These are phyloP conservation scores for Zophobas morio DNA, from an alignment of 1,140 invertebrate species.

Conservation along the genomic window DNA sequence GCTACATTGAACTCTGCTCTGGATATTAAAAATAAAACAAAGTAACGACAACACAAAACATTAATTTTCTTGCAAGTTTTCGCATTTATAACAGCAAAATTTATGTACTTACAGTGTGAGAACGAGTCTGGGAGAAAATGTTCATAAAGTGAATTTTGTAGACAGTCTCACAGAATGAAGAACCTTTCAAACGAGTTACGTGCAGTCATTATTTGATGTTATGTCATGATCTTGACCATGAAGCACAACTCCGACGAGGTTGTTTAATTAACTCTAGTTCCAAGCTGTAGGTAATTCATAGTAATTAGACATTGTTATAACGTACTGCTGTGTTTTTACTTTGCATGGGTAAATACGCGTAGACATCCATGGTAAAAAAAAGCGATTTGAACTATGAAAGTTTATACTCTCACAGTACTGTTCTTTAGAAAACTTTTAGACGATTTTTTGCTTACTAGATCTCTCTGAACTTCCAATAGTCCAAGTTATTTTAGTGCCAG, in stretches of 20 bases:
- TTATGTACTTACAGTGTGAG: background rate
- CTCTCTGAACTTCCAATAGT: background rate
- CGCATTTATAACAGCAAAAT: background rate
- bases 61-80: background rate
- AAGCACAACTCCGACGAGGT: constrained; percentile 33
- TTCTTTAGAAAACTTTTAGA: too few relatives aligned
- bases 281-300: constrained; percentile 20
- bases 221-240: constrained; percentile 32
- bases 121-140: background rate
- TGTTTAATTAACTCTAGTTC: constrained; percentile 35
- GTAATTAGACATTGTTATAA: constrained; percentile 28
- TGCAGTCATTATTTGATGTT: constrained; percentile 12
- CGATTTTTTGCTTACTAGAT: too few relatives aligned
- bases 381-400: background rate
- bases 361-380: background rate
- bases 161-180: constrained; percentile 9
- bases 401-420: too few relatives aligned
- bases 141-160: constrained; percentile 2
- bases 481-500: background rate
- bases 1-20: background rate
- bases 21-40: background rate
- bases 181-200: constrained; percentile 26
- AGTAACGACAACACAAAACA: background rate
- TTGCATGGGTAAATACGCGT: constrained; percentile 18
- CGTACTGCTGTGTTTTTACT: constrained; percentile 9